Evolutionary conservation across 23 tunicate species (phyloP), one percentile per base, ranked within the genome.

Genomic region (Phallusia fumigata): DNA sequence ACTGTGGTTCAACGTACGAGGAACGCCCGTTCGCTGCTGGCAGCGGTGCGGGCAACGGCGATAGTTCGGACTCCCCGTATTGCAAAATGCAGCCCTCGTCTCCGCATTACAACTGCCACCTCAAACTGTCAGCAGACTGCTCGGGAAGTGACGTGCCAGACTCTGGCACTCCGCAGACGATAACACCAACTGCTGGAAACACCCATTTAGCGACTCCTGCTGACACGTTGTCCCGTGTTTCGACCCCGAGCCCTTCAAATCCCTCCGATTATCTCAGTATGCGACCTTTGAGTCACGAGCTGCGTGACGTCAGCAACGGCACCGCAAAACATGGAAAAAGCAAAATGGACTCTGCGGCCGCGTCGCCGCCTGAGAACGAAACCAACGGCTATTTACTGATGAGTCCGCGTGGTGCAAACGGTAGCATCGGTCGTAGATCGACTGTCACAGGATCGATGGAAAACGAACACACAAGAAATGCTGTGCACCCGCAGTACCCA

Each of bases 301-400:
- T 87, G 2, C 44, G 30, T 15, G 79, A 86, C 31, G 28, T 79
- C 2, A 32, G 69, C 0, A 31, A 11, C 16, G 47, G 47, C 47
- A 22, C 36, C 53, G 78, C 49, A 24, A 58, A 58, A 24, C 18
- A 30, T 52, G 53, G 36, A 8, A 79, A 84, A 31, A 18, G 8
- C 33, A 31, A 28, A 28, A n/a, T 16, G 50, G 26, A 18, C n/a
- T 32, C 69, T 33, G 33, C 45, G n/a, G 33, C 82, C 35, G 74
- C 82, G 0, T 36, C 74, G 22, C 78, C 83, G 53, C 32, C 83
- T 5, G 78, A 65, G 10, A 21, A 52, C 30, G 32, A 31, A 12
- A 45, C 32, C 73, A 51, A 85, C 64, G 90, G 89, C 18, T 91
- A 86, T 77, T 73, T 91, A 19, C 87, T 84, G n/a, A 86, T 91